Evolutionary conservation across 2,113 vertebrate genomes (phyloP).

Genomic region (Dascyllus trimaculatus): DNA sequence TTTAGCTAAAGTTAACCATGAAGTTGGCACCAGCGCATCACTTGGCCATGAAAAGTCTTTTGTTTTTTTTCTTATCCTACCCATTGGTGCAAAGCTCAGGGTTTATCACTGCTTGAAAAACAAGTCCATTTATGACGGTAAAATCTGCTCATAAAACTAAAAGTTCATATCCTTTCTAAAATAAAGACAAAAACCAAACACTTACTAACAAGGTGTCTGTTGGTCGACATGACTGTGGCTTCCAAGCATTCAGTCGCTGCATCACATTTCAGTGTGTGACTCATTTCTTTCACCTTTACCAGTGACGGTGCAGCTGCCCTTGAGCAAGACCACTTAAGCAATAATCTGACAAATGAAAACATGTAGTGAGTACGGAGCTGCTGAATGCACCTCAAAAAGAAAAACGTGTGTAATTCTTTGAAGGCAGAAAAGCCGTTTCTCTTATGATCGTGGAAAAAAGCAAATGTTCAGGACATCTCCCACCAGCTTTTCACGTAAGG

Average conservation of each 20-base stretch:
- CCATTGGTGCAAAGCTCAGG: no score
- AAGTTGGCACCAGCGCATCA: background rate
- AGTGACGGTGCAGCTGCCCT: background rate
- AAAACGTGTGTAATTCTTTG: background rate
- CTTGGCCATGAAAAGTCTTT: background rate
- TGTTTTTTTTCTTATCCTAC: no score
- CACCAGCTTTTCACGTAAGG: slow-evolving; percentile 11
- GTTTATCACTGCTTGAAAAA: background rate
- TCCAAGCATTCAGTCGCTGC: background rate
- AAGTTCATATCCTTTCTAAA: no score
- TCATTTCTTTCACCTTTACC: slow-evolving; percentile 17
- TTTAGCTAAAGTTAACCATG: background rate
- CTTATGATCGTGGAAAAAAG: background rate
- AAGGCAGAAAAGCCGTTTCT: background rate
- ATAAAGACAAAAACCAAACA: no score
- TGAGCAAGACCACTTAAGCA: background rate
- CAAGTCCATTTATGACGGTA: background rate
- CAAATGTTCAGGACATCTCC: background rate
- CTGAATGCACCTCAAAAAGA: background rate
- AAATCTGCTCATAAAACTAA: no score
- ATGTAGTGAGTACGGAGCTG: background rate
- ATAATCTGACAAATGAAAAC: slow-evolving; percentile 12
- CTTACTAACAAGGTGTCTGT: background rate
- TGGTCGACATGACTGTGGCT: background rate
- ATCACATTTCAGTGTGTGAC: background rate